These are phyloP conservation scores for Zootermopsis nevadensis DNA, from an alignment of 2,888 invertebrate genomes.

Conservation along the genomic window DNA sequence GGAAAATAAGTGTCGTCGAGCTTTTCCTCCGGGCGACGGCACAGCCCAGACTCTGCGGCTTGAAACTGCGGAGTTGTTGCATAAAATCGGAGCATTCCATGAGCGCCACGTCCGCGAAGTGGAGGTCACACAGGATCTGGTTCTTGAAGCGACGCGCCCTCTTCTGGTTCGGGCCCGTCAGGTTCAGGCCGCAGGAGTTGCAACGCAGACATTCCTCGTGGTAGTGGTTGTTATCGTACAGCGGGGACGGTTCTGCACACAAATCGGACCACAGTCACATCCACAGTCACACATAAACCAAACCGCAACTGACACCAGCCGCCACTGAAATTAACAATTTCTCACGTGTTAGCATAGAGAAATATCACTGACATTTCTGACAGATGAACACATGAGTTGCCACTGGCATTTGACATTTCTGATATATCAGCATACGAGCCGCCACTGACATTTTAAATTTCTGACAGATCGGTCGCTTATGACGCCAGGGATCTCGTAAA, in stretches of 20 bases:
- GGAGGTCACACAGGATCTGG: slow-evolving; percentile 95
- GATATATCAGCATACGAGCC: too few species aligned
- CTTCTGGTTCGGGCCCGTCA: slow-evolving; percentile 88
- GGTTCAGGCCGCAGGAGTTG: slow-evolving; percentile 94
- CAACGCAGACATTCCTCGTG: slow-evolving; percentile 98
- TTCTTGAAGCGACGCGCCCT: slow-evolving; percentile 76
- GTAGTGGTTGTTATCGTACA: slow-evolving; percentile 95
- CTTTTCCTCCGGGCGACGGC: slow-evolving; percentile 94
- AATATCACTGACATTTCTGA: too few species aligned
- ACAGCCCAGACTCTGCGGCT: slow-evolving; percentile 94
- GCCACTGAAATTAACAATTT: too few species aligned
- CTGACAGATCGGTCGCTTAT: too few species aligned
- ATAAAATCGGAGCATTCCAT: slow-evolving; percentile 98
- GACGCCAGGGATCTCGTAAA: too few species aligned
- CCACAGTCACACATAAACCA: too few species aligned
- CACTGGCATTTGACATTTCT: too few species aligned
- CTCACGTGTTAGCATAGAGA: too few species aligned
- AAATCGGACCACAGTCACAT: neutral
- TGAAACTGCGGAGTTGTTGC: slow-evolving; percentile 96
- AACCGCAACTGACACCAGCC: too few species aligned
- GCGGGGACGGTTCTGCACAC: slow-evolving; percentile 83
- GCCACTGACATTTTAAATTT: too few species aligned
- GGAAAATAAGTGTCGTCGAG: slow-evolving; percentile 93
- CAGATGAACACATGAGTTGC: too few species aligned
- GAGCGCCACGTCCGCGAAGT: slow-evolving; percentile 96